phyloP scores from a whole-genome alignment of 2,888 invertebrate genomes.

The Ophonus ardosiacus region DNA sequence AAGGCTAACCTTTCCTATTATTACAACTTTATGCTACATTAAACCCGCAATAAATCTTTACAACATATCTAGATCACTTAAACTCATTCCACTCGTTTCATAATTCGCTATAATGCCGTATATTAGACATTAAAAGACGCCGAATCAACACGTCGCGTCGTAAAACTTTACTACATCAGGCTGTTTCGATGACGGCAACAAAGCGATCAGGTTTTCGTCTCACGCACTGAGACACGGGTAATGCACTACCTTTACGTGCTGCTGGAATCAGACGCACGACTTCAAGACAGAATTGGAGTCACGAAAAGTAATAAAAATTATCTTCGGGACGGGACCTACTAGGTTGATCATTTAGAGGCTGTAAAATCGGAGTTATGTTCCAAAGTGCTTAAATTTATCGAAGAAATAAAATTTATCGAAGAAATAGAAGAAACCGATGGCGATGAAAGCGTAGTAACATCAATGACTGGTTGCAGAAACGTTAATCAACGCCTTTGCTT shows the following conservation, averaged over 20 bases:
- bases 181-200: constrained; percentile 30
- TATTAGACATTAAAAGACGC: constrained; percentile 13
- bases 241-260: constrained; percentile 55
- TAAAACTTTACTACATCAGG: constrained; percentile 22
- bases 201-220: constrained; percentile 47
- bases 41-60: not conserved
- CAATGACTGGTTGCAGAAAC: too few relatives aligned
- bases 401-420: not conserved
- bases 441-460: too few relatives aligned
- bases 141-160: constrained; percentile 22
- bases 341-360: constrained; percentile 17
- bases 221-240: constrained; percentile 44
- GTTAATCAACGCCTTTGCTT: too few relatives aligned
- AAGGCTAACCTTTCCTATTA: constrained; percentile 2
- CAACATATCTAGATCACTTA: not conserved
- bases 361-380: constrained; percentile 1
- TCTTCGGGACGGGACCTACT: constrained; percentile 3
- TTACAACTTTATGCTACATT: constrained; percentile 14
- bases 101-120: constrained; percentile 2
- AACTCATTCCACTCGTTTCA: not conserved
- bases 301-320: constrained; percentile 42
- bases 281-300: constrained; percentile 44
- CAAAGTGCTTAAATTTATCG: not conserved
- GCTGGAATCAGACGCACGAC: constrained; percentile 43
- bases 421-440: not conserved